Conservation (phyloP, 2,888 invertebrate species). For the Drosophila mayaguana region DNA sequence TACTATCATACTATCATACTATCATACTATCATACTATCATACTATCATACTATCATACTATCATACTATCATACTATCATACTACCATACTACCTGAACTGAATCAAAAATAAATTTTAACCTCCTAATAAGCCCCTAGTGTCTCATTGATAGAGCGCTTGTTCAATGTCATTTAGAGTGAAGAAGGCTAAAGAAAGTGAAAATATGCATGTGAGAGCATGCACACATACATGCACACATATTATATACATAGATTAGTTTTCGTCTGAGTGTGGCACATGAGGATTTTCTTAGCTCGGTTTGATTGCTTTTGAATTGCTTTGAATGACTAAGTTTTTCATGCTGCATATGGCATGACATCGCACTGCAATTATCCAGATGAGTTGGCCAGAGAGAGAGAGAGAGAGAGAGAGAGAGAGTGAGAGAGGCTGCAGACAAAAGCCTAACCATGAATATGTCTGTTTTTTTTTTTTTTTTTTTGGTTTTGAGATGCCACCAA, state of each 20-base stretch:
- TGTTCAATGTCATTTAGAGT: not conserved
- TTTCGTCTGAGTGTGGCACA: not conserved
- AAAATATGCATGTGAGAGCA: not conserved
- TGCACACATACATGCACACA: not conserved
- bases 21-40: not conserved
- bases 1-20: slow-evolving; percentile 1
- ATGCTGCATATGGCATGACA: slow-evolving; percentile 15
- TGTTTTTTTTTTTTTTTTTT: slow-evolving; percentile 37
- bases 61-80: not conserved
- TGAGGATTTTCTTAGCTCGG: slow-evolving; percentile 15
- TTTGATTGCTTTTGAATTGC: slow-evolving; percentile 33
- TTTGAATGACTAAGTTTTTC: slow-evolving; percentile 16
- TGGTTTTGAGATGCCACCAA: slow-evolving; percentile 32
- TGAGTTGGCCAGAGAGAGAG: slow-evolving; percentile 26
- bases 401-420: not conserved
- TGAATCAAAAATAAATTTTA: not conserved
- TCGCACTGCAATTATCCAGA: slow-evolving; percentile 35
- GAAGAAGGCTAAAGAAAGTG: not conserved
- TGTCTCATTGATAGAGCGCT: not conserved
- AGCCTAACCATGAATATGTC: slow-evolving; percentile 27
- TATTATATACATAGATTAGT: not conserved
- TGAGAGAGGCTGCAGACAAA: slow-evolving; percentile 16
- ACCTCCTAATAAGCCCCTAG: not conserved
- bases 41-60: not conserved
- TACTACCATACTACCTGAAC: not conserved